Evolutionary conservation across 2,113 vertebrate genomes (phyloP).

Genomic region (Probosciger aterrimus): DNA sequence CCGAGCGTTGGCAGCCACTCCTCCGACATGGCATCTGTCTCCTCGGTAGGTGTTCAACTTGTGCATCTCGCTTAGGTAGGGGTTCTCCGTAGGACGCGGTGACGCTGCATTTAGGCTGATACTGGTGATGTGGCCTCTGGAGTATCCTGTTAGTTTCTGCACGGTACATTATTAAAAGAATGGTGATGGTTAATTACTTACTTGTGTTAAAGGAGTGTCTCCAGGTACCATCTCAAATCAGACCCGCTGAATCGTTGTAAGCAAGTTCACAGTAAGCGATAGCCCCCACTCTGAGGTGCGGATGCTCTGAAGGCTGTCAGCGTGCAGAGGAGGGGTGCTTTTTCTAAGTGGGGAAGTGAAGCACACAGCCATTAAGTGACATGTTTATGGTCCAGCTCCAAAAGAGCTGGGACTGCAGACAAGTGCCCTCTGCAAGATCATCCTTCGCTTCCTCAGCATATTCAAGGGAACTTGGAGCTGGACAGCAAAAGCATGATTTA

Average conservation of each 20-base stretch:
- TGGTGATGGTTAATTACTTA: background rate
- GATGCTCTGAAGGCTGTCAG: background rate
- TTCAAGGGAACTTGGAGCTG: background rate
- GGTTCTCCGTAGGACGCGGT: rapidly evolving
- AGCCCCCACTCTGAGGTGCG: rapidly evolving
- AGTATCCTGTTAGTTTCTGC: background rate
- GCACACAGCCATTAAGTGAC: background rate
- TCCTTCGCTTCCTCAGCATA: background rate
- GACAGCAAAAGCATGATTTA: background rate
- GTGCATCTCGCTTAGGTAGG: background rate
- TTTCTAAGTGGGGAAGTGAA: background rate
- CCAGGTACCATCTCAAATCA: background rate
- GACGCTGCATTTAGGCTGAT: background rate
- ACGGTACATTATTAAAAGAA: background rate
- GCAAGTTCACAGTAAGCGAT: rapidly evolving
- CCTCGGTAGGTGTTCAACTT: slow-evolving; percentile 61
- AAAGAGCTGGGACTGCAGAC: background rate
- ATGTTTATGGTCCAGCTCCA: background rate
- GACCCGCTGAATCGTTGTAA: background rate
- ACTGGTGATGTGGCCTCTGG: background rate
- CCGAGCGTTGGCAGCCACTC: slow-evolving; percentile 73
- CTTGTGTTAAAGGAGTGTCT: background rate
- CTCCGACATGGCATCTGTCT: slow-evolving; percentile 74
- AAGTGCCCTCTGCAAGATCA: background rate
- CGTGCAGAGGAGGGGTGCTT: rapidly evolving